phyloP scores from a whole-genome alignment of 1,140 invertebrate genomes.

The Drosophila ananassae region DNA sequence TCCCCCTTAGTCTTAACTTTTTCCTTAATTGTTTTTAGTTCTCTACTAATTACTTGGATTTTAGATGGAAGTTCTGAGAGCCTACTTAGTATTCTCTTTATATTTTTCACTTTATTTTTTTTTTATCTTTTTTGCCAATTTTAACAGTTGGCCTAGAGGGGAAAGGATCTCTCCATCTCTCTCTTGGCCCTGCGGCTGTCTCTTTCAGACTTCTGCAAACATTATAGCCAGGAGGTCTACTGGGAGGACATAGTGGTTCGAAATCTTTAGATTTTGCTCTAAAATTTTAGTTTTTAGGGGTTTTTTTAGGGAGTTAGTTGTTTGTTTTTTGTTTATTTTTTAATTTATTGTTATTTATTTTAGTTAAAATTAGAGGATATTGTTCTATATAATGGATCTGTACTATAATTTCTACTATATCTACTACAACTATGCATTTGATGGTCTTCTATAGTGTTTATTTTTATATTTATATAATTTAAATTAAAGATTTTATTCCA shows the following conservation, averaged over 20 bases:
- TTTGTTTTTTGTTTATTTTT: background rate
- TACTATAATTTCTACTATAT: no score
- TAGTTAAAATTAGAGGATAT: no score
- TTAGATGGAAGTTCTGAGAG: background rate
- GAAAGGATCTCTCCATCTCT: background rate
- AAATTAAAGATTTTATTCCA: no score
- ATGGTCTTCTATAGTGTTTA: no score
- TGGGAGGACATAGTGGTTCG: background rate
- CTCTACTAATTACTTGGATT: background rate
- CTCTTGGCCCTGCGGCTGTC: background rate
- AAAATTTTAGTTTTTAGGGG: background rate
- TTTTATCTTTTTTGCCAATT: background rate
- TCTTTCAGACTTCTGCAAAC: background rate
- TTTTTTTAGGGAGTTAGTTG: no score
- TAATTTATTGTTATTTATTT: no score
- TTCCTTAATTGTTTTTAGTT: background rate
- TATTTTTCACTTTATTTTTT: background rate
- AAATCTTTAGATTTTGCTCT: background rate
- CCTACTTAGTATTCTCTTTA: background rate
- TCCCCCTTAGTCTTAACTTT: no score
- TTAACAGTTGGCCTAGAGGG: background rate
- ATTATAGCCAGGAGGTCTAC: constrained; percentile 20
- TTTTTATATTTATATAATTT: no score
- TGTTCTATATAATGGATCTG: no score
- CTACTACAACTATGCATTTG: no score